phyloP scores from a whole-genome alignment of 2,113 vertebrate genomes.

The Nothocercus nigrocapillus region DNA sequence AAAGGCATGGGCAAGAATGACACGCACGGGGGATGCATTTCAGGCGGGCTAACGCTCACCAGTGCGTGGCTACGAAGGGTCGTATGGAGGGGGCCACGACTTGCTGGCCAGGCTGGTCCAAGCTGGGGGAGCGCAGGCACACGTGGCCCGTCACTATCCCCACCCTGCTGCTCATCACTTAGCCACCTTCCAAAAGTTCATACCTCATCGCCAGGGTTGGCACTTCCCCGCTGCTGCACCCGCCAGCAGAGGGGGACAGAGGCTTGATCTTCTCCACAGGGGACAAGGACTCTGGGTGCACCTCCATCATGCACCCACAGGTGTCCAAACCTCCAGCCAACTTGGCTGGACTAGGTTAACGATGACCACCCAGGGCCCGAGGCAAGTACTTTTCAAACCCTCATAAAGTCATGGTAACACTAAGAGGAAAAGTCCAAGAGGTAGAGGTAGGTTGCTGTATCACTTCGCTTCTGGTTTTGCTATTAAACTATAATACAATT shows the following conservation, averaged over 20 bases:
- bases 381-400: background rate
- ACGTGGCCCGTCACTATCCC: background rate
- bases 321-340: background rate
- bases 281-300: background rate
- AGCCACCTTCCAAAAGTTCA: background rate
- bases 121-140: background rate
- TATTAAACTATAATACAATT: background rate
- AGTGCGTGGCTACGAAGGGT: no score
- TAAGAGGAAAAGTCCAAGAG: background rate
- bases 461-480: background rate
- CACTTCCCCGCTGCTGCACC: fast-evolving
- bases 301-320: fast-evolving
- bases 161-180: background rate
- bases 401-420: background rate
- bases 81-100: no score
- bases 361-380: background rate
- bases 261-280: background rate
- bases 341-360: background rate
- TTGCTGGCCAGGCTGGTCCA: no score
- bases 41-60: background rate
- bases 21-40: background rate
- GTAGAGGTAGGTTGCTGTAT: fast-evolving
- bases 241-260: background rate
- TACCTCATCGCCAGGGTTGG: background rate
- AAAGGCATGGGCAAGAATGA: background rate